Conservation (phyloP, 2,113 vertebrate genomes). For the Mobula hypostoma region DNA sequence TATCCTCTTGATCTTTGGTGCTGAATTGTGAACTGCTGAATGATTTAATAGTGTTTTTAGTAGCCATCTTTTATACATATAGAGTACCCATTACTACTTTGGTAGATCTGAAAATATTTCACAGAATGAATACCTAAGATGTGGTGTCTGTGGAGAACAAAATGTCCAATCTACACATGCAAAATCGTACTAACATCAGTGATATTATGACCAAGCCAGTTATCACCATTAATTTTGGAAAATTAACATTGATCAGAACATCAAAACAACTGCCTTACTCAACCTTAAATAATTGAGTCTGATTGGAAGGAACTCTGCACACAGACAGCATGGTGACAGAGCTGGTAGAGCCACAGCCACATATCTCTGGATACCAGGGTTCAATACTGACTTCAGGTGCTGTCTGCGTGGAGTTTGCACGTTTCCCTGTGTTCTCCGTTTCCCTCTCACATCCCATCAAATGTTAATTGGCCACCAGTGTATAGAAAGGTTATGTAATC, state of each 20-base stretch:
- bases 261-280: background rate
- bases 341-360: too few species aligned
- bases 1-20: background rate
- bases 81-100: background rate
- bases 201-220: background rate
- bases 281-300: background rate
- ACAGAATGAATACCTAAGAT: background rate
- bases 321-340: too few species aligned
- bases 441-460: too few species aligned
- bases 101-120: background rate
- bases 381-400: too few species aligned
- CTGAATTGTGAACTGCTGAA: background rate
- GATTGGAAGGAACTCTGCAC: background rate
- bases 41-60: background rate
- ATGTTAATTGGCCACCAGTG: too few species aligned
- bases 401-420: too few species aligned
- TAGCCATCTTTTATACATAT: background rate
- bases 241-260: background rate
- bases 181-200: background rate
- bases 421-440: too few species aligned
- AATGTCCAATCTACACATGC: background rate
- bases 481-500: too few species aligned
- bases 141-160: background rate
- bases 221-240: background rate
- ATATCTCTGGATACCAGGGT: too few species aligned